Evolutionary conservation across 2,888 invertebrate species (phyloP).

Genomic region (Notodonta ziczac): DNA sequence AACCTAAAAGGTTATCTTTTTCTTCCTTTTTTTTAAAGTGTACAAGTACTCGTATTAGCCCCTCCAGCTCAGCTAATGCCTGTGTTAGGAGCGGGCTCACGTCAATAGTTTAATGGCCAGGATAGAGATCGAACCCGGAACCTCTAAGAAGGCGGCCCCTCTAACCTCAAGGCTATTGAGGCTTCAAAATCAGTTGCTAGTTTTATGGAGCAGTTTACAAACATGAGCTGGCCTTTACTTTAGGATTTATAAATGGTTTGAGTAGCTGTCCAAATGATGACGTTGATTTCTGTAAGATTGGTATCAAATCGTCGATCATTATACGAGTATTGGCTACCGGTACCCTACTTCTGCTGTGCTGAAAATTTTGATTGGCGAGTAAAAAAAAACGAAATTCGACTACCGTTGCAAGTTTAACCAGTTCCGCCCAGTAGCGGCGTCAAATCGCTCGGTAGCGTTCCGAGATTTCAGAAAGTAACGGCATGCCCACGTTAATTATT

Average conservation of each 20-base stretch:
- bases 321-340: constrained; percentile 11
- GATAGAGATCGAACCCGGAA: too few species aligned
- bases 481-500: constrained; percentile 21
- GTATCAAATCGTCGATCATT: not conserved
- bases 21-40: too few species aligned
- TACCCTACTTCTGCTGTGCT: constrained; percentile 25
- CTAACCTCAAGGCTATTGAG: too few species aligned
- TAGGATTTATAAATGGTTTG: not conserved
- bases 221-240: too few species aligned
- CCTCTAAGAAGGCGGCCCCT: too few species aligned
- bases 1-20: too few species aligned
- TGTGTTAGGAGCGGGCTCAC: too few species aligned
- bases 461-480: constrained; percentile 38
- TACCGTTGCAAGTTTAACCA: constrained; percentile 32
- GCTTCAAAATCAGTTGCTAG: too few species aligned
- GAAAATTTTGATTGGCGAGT: constrained; percentile 22
- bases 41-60: too few species aligned
- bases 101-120: too few species aligned
- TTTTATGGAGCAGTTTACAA: too few species aligned
- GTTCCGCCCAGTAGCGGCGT: constrained; percentile 22
- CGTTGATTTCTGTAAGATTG: not conserved
- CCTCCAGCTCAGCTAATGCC: too few species aligned
- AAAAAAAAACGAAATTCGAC: constrained; percentile 26
- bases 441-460: constrained; percentile 27
- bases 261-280: not conserved